Evolutionary conservation across 2,888 invertebrate species (phyloP).

Genomic region (Drosophila monieri): DNA sequence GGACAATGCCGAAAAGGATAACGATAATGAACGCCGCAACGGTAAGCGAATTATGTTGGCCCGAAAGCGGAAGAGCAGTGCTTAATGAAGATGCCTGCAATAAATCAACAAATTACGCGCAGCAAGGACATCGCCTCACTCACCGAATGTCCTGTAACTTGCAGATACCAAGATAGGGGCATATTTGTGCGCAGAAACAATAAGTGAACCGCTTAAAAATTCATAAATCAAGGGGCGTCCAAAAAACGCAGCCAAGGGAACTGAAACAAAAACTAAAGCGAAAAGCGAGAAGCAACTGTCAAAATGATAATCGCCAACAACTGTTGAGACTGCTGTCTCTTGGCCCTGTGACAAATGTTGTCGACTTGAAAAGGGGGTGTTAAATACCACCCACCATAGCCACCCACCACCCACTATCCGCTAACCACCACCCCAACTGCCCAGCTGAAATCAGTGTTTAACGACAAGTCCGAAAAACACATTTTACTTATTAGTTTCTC

Average conservation of each 20-base stretch:
- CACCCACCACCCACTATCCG: not conserved
- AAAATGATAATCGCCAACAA: constrained; percentile 82
- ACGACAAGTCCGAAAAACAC: constrained; percentile 72
- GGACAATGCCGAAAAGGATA: constrained; percentile 47
- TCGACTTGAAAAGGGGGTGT: constrained; percentile 29
- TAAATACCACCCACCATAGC: not conserved
- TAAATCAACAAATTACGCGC: constrained; percentile 77
- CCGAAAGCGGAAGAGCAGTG: constrained; percentile 18
- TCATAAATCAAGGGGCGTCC: constrained; percentile 74
- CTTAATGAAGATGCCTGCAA: constrained; percentile 52
- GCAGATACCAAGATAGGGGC: constrained; percentile 52
- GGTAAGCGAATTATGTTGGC: constrained; percentile 66
- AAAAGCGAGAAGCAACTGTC: constrained; percentile 59
- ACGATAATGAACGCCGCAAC: constrained; percentile 68
- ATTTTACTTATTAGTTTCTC: constrained; percentile 75
- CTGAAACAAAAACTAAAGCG: constrained; percentile 51
- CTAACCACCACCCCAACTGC: not conserved
- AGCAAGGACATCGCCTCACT: constrained; percentile 32
- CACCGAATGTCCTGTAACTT: constrained; percentile 51
- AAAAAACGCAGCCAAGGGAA: constrained; percentile 62
- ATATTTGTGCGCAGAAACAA: constrained; percentile 80
- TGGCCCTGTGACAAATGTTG: constrained; percentile 72
- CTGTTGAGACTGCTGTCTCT: constrained; percentile 70
- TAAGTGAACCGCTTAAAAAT: constrained; percentile 82
- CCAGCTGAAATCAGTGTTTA: constrained; percentile 38